These are phyloP conservation scores for Eublepharis macularius DNA, from an alignment of 2,113 vertebrate species.

Conservation along the genomic window DNA sequence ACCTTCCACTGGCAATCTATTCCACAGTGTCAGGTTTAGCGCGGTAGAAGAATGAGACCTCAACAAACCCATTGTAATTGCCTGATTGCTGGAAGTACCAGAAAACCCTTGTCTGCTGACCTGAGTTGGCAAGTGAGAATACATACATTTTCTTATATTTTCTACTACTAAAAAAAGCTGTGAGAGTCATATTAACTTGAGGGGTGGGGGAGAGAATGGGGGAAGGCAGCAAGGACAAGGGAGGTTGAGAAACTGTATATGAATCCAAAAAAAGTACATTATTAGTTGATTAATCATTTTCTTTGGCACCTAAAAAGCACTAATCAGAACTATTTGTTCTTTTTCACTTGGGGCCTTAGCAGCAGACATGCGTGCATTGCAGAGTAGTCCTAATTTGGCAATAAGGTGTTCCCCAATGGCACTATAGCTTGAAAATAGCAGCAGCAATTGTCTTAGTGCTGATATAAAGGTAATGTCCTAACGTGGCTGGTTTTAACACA, in stretches of 20 bases:
- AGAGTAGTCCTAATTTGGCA: too few species aligned
- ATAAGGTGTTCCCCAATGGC: neutral
- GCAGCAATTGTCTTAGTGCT: neutral
- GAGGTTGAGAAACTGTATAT: neutral
- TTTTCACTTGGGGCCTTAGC: neutral
- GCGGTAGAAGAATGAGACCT: too few species aligned
- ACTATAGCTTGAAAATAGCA: neutral
- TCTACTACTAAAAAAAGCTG: neutral
- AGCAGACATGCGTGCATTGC: neutral
- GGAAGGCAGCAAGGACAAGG: neutral
- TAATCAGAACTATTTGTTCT: neutral
- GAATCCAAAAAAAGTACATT: too few species aligned
- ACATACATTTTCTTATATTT: neutral
- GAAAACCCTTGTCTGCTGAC: too few species aligned
- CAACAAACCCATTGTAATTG: too few species aligned
- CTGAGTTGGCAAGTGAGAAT: too few species aligned
- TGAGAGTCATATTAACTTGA: neutral
- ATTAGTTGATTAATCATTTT: neutral
- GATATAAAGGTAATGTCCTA: neutral
- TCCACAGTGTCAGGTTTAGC: too few species aligned
- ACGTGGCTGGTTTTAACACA: too few species aligned
- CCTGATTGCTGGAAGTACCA: too few species aligned
- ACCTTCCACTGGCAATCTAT: too few species aligned
- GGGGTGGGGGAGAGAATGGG: neutral
- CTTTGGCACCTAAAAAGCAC: neutral